phyloP scores from a whole-genome alignment of 2,797 vertebrate genomes.

The Centroberyx gerrardi region DNA sequence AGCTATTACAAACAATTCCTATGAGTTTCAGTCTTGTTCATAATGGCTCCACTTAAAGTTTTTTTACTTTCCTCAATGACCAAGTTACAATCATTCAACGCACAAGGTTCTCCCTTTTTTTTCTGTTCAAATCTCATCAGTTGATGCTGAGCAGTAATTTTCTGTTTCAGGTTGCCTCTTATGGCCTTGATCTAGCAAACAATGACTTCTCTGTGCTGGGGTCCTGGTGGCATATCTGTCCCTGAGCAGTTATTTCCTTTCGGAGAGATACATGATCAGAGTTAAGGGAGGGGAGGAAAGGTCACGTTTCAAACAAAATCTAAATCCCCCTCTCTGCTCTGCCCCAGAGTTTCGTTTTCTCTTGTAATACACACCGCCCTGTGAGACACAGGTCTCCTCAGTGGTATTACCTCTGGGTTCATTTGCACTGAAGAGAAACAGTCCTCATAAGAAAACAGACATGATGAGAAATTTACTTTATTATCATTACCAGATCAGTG shows the following conservation, averaged over 20 bases:
- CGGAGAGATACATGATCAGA: constrained; percentile 33
- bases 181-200: constrained; percentile 37
- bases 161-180: constrained; percentile 16
- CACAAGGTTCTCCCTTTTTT: background rate
- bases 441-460: background rate
- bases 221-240: constrained; percentile 33
- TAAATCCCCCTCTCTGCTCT: constrained; percentile 18
- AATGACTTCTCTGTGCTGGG: constrained; percentile 51
- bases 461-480: constrained; percentile 3
- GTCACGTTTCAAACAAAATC: constrained; percentile 56
- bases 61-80: background rate
- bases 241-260: constrained; percentile 52
- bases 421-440: constrained; percentile 26
- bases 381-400: constrained; percentile 1
- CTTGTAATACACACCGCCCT: constrained; percentile 1
- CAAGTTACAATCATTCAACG: constrained; percentile 1
- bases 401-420: constrained; percentile 4
- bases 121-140: background rate
- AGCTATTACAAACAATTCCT: background rate
- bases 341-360: constrained; percentile 8
- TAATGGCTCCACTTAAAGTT: no score
- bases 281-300: constrained; percentile 31
- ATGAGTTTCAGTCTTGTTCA: no score
- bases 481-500: constrained; percentile 25
- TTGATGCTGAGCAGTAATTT: constrained; percentile 2